Percentiles rank a stretch among this genome's conserved stretches.
phyloP scores from a whole-genome alignment of 2,113 vertebrate species.

The Pangasianodon gigas region DNA sequence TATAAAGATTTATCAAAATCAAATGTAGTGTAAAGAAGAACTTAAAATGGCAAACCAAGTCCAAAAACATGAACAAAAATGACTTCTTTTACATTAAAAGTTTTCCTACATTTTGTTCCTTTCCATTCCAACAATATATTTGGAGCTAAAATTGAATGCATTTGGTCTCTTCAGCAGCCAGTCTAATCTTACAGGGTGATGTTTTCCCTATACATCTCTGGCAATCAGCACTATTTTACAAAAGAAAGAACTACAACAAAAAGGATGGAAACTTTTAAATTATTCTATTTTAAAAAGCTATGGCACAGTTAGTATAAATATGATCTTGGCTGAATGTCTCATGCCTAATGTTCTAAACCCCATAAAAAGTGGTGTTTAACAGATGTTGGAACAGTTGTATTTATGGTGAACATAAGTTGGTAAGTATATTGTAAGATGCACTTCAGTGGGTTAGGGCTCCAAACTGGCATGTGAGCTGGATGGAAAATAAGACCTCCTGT shows the following conservation, averaged over 20 bases:
- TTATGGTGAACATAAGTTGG: not conserved
- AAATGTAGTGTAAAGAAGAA: conserved; percentile 14
- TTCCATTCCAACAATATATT: not conserved
- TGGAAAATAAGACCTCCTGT: conserved; percentile 10
- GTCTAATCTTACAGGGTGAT: not conserved
- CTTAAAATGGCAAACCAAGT: conserved; percentile 17
- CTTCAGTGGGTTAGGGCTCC: not conserved
- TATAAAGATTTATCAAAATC: conserved; percentile 25
- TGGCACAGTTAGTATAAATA: conserved; percentile 48
- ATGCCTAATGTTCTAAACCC: not conserved
- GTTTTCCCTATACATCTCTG: not conserved
- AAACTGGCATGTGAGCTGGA: not conserved
- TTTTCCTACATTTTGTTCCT: conserved; percentile 12
- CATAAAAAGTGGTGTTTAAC: conserved; percentile 16
- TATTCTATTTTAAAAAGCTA: conserved; percentile 24
- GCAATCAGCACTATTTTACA: conserved; percentile 7
- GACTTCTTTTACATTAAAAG: not conserved
- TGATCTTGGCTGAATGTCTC: conserved; percentile 17
- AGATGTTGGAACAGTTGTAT: not conserved
- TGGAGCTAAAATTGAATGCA: not conserved
- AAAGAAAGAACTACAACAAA: conserved; percentile 1
- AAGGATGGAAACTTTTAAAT: not conserved
- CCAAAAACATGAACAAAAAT: conserved; percentile 4
- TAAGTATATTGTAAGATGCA: conserved; percentile 1
- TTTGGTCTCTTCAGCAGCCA: not conserved